These are phyloP conservation scores for Scolopax rusticola DNA, from an alignment of 2,797 vertebrate species.

Conservation along the genomic window DNA sequence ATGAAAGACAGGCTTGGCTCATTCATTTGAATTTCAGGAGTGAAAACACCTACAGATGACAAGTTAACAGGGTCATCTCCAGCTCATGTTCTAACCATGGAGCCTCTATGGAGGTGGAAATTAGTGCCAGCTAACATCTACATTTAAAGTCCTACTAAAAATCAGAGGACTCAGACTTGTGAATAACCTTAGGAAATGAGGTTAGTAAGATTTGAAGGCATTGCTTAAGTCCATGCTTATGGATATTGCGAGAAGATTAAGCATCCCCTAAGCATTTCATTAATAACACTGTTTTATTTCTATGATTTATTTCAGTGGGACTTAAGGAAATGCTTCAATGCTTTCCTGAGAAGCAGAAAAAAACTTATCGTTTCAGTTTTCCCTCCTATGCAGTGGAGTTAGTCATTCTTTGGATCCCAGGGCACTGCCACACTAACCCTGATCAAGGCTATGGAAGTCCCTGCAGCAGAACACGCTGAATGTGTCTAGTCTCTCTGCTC, in stretches of 20 bases:
- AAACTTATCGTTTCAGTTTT: neutral
- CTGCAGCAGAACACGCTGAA: neutral
- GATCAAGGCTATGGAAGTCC: neutral
- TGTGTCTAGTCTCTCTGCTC: neutral
- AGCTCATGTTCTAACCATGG: neutral
- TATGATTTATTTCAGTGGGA: fast-evolving
- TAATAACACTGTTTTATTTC: neutral
- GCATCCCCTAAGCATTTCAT: neutral
- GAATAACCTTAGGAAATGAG: neutral
- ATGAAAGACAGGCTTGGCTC: neutral
- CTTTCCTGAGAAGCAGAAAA: neutral
- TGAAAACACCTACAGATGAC: neutral
- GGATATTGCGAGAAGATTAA: neutral
- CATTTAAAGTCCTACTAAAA: neutral
- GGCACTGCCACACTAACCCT: neutral
- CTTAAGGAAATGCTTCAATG: neutral
- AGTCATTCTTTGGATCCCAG: neutral
- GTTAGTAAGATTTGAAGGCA: neutral
- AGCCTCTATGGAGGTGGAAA: neutral
- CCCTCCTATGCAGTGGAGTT: neutral
- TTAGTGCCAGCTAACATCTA: neutral
- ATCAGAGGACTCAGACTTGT: neutral
- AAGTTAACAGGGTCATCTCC: neutral
- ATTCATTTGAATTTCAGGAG: neutral
- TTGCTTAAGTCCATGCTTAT: neutral